These are phyloP conservation scores for Hipposideros armiger DNA, from an alignment of 2,113 vertebrate genomes.

Conservation along the genomic window DNA sequence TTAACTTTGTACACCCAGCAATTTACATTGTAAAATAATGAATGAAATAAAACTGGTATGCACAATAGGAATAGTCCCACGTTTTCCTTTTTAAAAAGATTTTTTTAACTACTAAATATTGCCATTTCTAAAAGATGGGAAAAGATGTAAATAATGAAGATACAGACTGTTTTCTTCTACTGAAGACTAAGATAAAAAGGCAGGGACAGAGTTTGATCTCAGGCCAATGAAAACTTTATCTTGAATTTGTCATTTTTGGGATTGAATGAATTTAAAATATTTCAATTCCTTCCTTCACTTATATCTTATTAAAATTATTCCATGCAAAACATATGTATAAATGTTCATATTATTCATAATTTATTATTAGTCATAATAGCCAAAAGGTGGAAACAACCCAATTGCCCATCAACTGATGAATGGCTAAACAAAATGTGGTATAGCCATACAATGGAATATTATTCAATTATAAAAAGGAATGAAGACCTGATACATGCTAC, in stretches of 20 bases:
- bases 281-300: background rate
- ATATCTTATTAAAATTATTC: background rate
- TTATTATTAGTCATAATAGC: background rate
- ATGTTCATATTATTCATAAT: background rate
- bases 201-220: background rate
- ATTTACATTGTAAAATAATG: background rate
- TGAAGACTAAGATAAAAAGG: background rate
- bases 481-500: no score
- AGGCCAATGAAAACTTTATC: background rate
- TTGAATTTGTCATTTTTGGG: background rate
- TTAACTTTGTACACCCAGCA: background rate
- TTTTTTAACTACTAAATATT: background rate
- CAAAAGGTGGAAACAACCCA: background rate
- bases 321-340: background rate
- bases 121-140: background rate
- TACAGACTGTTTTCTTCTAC: background rate
- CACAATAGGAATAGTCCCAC: background rate
- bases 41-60: background rate
- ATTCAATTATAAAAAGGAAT: no score
- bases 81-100: background rate
- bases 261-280: background rate
- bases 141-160: slow-evolving; percentile 44
- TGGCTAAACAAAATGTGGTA: no score
- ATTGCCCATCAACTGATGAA: no score
- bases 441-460: no score